Evolutionary conservation across 2,888 invertebrate genomes (phyloP).

Genomic region (Phortica okadai): DNA sequence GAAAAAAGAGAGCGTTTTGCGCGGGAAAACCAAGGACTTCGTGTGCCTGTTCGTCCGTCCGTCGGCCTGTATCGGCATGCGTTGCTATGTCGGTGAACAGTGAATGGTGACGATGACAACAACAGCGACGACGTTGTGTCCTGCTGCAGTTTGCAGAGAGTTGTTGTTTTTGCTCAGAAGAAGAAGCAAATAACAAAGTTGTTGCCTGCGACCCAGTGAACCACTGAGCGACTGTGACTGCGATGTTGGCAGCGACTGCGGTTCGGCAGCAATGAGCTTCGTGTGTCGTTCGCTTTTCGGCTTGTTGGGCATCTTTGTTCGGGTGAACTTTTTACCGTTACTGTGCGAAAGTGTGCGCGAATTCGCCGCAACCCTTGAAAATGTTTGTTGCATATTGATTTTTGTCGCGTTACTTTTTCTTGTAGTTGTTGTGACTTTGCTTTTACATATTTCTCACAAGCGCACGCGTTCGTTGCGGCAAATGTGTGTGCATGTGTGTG

Average conservation of each 20-base stretch:
- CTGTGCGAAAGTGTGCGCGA: constrained; percentile 36
- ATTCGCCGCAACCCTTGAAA: constrained; percentile 69
- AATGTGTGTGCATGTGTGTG: constrained; percentile 24
- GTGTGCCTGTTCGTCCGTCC: neutral
- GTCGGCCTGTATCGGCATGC: neutral
- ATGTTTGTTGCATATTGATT: constrained; percentile 22
- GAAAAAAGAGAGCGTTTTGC: constrained; percentile 55
- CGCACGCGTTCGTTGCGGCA: constrained; percentile 30
- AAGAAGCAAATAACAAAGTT: constrained; percentile 34
- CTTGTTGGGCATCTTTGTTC: constrained; percentile 16
- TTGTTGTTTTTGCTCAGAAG: constrained; percentile 33
- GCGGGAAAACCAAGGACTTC: constrained; percentile 57
- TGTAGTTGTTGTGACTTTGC: constrained; percentile 64
- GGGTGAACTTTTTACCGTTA: constrained; percentile 36
- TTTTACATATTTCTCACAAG: constrained; percentile 35
- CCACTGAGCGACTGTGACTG: constrained; percentile 54
- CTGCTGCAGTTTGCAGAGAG: constrained; percentile 6
- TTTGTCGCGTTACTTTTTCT: constrained; percentile 18
- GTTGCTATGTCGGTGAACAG: neutral
- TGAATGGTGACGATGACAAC: neutral
- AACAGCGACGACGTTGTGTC: neutral
- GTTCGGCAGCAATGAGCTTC: neutral
- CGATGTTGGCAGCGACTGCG: neutral
- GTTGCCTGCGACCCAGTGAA: constrained; percentile 65
- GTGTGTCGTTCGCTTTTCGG: constrained; percentile 5